These are phyloP conservation scores for Heliconius aoede DNA, from an alignment of 2,888 invertebrate genomes.

Conservation along the genomic window DNA sequence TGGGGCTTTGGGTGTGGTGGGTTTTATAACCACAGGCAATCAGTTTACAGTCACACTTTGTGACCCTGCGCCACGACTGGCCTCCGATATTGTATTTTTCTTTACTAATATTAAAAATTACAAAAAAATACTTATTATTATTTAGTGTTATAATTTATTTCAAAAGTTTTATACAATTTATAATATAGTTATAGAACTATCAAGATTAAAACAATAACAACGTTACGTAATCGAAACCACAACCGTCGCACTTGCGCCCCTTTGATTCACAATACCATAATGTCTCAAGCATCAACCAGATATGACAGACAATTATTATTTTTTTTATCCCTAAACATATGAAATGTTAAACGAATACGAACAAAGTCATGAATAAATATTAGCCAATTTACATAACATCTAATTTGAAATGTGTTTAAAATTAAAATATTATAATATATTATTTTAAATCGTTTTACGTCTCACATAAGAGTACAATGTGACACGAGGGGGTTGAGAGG, in stretches of 20 bases:
- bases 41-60: too few species aligned
- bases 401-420: not conserved
- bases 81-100: too few species aligned
- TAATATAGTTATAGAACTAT: not conserved
- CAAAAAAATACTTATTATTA: not conserved
- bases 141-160: not conserved
- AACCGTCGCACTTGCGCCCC: not conserved
- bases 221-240: too few species aligned
- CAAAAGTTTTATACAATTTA: not conserved
- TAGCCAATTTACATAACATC: conserved; percentile 7
- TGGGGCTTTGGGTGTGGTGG: too few species aligned
- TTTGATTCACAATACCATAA: too few species aligned
- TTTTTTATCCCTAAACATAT: not conserved
- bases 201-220: too few species aligned
- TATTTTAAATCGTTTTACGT: conserved; percentile 14
- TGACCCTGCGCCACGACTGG: too few species aligned
- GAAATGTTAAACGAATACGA: too few species aligned
- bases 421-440: conserved; percentile 9
- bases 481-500: not conserved
- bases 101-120: too few species aligned
- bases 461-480: not conserved
- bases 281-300: not conserved
- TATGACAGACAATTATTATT: not conserved
- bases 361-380: conserved; percentile 2
- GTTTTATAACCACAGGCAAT: too few species aligned